Base-by-base conservation (phyloP, 2,113 vertebrate genomes). In the Rhinopomastus cyanomelas region DNA sequence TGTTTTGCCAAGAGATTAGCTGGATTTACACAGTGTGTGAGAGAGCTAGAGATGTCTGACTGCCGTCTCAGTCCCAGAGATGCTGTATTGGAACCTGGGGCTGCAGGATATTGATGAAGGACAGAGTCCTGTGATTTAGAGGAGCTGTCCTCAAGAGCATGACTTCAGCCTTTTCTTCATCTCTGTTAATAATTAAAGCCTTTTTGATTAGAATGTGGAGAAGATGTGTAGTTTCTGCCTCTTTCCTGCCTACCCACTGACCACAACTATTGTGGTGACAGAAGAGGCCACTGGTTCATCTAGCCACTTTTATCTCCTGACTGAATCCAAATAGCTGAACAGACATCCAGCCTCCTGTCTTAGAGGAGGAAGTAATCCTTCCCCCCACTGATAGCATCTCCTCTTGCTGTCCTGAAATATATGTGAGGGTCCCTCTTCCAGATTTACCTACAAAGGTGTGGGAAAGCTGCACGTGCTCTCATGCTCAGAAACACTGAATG, bases 221-320 rank as follows among this genome's bases (percentile, higher is more conserved):
- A 60, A 75, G 46, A 56, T n/a, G 42, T 51, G 62, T 51, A 53
- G 49, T 21, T 79, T 55, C 23, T 57, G 44, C 25, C 27, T 57
- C 17, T 81, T n/a, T 81, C 36, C 64, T 77, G 20, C 26, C 53
- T 14, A 34, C 23, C 34, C 5, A 0, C 27, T 77, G 61, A 30
- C 66, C 29, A 52, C 71, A 89, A 42, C 55, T 79, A 5, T 34
- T 64, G 51, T 46, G 67, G 57, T 51, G 30, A 26, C 4, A 84
- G 60, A 42, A 72, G 55, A 69, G 77, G 62, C 67, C 84, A 72
- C n/a, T 69, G 36, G 32, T 82, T 93, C 59, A 55, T 42, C 51
- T 51, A 76, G 32, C 8, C 55, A 61, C 73, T 92, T 91, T 91
- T 79, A 39, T 88, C 66, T 90, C 53, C 29, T 93, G 62, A 53